phyloP scores from a whole-genome alignment of 2,113 vertebrate species.

The Paradisaea rubra region DNA sequence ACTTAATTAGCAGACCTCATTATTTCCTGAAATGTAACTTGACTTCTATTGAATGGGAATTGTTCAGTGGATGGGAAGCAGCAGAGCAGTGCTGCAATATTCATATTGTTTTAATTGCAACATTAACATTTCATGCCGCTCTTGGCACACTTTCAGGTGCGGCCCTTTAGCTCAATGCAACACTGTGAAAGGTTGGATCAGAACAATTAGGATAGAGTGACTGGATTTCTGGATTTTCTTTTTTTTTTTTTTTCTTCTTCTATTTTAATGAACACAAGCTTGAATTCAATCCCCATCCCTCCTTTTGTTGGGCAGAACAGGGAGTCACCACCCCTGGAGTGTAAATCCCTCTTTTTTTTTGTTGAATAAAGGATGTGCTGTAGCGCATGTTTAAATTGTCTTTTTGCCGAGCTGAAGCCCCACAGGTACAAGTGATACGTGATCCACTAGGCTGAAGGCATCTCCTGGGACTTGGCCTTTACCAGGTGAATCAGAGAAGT shows the following conservation, averaged over 20 bases:
- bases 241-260: neutral
- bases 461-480: neutral
- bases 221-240: neutral
- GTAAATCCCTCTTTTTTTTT: neutral
- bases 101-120: slow-evolving; percentile 68
- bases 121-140: slow-evolving; percentile 65
- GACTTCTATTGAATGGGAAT: slow-evolving; percentile 54
- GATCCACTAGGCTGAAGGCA: neutral
- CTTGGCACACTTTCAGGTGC: slow-evolving; percentile 51
- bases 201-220: slow-evolving; percentile 4
- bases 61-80: slow-evolving; percentile 58
- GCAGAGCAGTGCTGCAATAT: slow-evolving; percentile 55
- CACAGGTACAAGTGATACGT: neutral
- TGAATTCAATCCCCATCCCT: neutral
- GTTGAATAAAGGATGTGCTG: neutral
- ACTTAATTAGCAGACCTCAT: slow-evolving; percentile 63
- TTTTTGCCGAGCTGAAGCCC: neutral
- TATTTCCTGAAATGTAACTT: slow-evolving; percentile 55
- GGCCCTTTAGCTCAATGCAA: slow-evolving; percentile 7
- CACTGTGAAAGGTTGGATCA: slow-evolving; percentile 14
- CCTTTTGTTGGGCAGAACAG: neutral
- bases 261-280: neutral
- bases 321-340: neutral
- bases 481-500: neutral
- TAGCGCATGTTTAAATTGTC: neutral